Base-by-base conservation (phyloP, 2,113 vertebrate genomes). In the Xiphias gladius region DNA sequence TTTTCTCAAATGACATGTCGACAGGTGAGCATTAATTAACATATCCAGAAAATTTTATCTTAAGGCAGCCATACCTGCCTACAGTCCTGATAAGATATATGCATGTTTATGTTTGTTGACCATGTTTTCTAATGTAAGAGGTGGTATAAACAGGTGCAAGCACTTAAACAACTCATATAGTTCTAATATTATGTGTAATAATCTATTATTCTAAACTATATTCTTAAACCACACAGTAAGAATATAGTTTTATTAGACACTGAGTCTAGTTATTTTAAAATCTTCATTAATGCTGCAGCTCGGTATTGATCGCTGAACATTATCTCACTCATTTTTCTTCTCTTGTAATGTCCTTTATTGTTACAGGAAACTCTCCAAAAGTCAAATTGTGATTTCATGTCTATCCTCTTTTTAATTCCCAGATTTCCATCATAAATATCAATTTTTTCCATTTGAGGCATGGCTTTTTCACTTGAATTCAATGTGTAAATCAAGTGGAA, bases 1-100 rank as follows among this genome's bases (percentile, higher is more conserved):
- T 76, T 87, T 10, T 57, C 76, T 12, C 46, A 88, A 81, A 77
- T 73, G 61, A 67, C 74, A 76, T 14, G 19, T 22, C 12, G 22
- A 83, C 71, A 67, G 84, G 89, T 86, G 73, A 79, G 71, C 0
- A 28, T 26, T 63, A 8, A 35, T 62, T 16, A 12, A 74, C 12
- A 62, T 41, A 26, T 41, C 5, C 46, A 78, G 11, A 71, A n/a
- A 28, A 7, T 8, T 28, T 63, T 24, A 10, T 48, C 24, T 16
- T 26, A 7, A 63, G 24, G 6, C n/a, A 50, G 30, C 7, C 39
- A 22, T n/a, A 8, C 2, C 64, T 9, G 5, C 1, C 65, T 63
- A 28, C n/a, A 24, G 22, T 19, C 17, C 58, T 32, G 3, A 46
- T 11, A 26, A 22, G 1, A 4, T 22, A 39, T 1, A 4, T 19